phyloP scores from a whole-genome alignment of 2,888 invertebrate genomes.

The Dasysyrphus tricinctus region DNA sequence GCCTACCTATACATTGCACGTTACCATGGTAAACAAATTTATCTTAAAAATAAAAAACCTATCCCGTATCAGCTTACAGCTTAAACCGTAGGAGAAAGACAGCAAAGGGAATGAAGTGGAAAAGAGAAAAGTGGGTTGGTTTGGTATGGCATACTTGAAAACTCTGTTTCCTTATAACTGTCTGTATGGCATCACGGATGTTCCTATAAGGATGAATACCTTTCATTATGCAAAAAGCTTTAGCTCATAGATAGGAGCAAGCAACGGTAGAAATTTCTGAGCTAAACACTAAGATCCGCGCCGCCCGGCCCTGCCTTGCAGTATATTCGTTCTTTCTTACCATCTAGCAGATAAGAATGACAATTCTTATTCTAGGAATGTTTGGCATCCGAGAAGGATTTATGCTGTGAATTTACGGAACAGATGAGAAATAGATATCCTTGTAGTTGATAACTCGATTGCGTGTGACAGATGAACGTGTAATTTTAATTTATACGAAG shows the following conservation, averaged over 20 bases:
- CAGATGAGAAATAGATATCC: slow-evolving; percentile 65
- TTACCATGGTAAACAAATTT: slow-evolving; percentile 68
- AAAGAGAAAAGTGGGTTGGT: background rate
- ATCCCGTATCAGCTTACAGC: background rate
- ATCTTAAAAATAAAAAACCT: slow-evolving; percentile 48
- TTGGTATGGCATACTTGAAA: slow-evolving; percentile 18
- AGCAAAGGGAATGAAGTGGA: background rate
- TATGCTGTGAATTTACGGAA: slow-evolving; percentile 69
- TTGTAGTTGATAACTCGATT: slow-evolving; percentile 47
- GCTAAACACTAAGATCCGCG: slow-evolving; percentile 5
- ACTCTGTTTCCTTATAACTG: slow-evolving; percentile 28
- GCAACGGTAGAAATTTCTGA: slow-evolving; percentile 19
- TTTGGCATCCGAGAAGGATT: slow-evolving; percentile 63
- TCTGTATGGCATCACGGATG: slow-evolving; percentile 21
- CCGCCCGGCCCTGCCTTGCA: slow-evolving; percentile 28
- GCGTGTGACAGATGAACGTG: slow-evolving; percentile 58
- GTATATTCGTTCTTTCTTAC: slow-evolving; percentile 21
- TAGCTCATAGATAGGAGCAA: slow-evolving; percentile 67
- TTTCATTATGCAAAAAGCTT: slow-evolving; percentile 74
- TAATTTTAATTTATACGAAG: slow-evolving; percentile 72
- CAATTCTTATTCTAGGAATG: slow-evolving; percentile 61
- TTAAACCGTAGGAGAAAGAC: background rate
- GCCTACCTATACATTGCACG: slow-evolving; percentile 41
- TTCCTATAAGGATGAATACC: slow-evolving; percentile 54
- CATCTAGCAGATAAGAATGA: slow-evolving; percentile 66